Evolutionary conservation across 2,797 vertebrate species (phyloP).

Genomic region (Fratercula arctica): DNA sequence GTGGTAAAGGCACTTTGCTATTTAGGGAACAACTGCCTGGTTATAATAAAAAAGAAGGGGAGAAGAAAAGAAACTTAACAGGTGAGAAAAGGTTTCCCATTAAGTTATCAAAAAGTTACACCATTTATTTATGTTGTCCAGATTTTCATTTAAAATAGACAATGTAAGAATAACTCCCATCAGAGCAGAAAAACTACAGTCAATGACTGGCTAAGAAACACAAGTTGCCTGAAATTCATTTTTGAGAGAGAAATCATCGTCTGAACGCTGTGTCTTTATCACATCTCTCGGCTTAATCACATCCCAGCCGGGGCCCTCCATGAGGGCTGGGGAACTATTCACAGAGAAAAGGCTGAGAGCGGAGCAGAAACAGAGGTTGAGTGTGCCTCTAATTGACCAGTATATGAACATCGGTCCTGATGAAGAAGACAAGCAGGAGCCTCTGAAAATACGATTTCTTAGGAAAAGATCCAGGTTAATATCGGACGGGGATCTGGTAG

Average conservation of each 20-base stretch:
- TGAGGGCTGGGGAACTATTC: neutral
- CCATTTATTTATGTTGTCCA: constrained; percentile 22
- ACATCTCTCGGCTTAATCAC: neutral
- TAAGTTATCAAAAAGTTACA: constrained; percentile 42
- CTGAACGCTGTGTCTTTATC: neutral
- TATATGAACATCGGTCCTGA: accelerated
- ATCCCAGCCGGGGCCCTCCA: neutral
- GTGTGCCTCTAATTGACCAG: neutral
- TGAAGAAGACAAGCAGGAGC: neutral
- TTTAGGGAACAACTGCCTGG: constrained; percentile 45
- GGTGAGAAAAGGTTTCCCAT: constrained; percentile 12
- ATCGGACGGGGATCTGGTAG: neutral
- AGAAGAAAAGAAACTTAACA: constrained; percentile 51
- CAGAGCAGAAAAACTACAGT: neutral
- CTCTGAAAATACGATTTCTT: neutral
- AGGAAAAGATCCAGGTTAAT: neutral
- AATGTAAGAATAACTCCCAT: neutral
- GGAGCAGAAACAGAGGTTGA: neutral
- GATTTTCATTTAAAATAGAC: constrained; percentile 39
- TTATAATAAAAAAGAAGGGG: constrained; percentile 19
- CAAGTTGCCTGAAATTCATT: neutral
- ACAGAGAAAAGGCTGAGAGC: neutral
- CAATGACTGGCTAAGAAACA: neutral
- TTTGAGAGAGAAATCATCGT: neutral
- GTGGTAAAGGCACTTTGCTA: constrained; percentile 49